Base-by-base conservation (phyloP, 2,113 vertebrate species). In the Takifugu flavidus region DNA sequence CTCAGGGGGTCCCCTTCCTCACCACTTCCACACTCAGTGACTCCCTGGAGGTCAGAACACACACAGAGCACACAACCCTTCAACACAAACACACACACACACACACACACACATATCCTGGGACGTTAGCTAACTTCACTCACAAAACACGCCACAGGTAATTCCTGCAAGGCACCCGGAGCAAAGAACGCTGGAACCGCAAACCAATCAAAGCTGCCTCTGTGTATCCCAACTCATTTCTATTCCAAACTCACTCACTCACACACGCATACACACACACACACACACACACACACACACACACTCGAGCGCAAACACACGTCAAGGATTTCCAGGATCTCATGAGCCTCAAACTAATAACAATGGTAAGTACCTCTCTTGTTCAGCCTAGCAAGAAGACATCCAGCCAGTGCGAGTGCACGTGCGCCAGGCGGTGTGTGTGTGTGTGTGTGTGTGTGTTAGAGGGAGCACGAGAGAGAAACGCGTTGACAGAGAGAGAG, bases 281-380 rank as follows among this genome's bases (percentile, higher is more conserved):
- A 65, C 70, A 74, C 60, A 49, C 56, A 46, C 52, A 29, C 51
- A 53, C 55, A 45, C 5, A 15, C 25, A 15, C 25, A 53, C 31
- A 39, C 49, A 58, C 43, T 20, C 20, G 20, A 43, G 13, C 42
- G 13, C 42, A 43, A 47, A 47, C 13, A 49, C 65, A 56, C 60
- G 25, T 62, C 67, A 70, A 79, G 42, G 74, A 63, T 74, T 74
- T 59, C 59, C 67, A 43, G 68, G 72, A 65, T 82, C 70, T 65
- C 72, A 72, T 46, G 43, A 55, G 62, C 67, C 55, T 44, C 74
- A 65, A 84, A 75, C 67, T 77, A 89, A 82, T 80, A 72, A 80
- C 72, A 87, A 90, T 80, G 76, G 75, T 67, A 75, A 85, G 86
- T 87, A 88, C 88, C 87, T 92, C 83, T 90, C 83, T 86, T 70